These are phyloP conservation scores for Xestobium rufovillosum DNA, from an alignment of 2,888 invertebrate genomes.

Conservation along the genomic window DNA sequence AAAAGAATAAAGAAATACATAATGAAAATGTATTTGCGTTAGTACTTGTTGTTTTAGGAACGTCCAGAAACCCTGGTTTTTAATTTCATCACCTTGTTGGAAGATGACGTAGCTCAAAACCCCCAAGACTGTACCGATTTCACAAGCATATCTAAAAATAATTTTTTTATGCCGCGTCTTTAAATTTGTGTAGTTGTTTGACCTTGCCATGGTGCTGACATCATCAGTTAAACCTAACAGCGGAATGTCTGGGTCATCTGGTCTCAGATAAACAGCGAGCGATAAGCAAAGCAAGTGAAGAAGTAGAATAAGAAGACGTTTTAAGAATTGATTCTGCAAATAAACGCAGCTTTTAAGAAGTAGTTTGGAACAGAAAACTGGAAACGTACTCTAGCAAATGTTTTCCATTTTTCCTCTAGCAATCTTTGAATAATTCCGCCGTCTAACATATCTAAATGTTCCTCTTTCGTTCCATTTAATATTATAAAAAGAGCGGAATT, in stretches of 20 bases:
- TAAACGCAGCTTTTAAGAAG: not conserved
- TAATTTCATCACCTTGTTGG: constrained; percentile 91
- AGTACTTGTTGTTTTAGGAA: constrained; percentile 86
- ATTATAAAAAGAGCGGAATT: constrained; percentile 97
- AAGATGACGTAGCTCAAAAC: constrained; percentile 83
- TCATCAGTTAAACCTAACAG: constrained; percentile 51
- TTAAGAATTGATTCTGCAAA: constrained; percentile 81
- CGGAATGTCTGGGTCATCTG: constrained; percentile 52
- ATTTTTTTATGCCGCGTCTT: too few relatives aligned
- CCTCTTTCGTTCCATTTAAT: constrained; percentile 93
- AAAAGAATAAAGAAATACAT: constrained; percentile 12
- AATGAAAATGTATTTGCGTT: constrained; percentile 26
- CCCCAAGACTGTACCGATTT: constrained; percentile 76
- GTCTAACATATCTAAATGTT: constrained; percentile 97
- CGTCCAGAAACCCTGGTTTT: constrained; percentile 84
- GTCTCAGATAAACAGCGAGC: constrained; percentile 86
- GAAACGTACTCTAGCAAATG: constrained; percentile 77
- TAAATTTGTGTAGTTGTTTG: too few relatives aligned
- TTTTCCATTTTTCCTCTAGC: constrained; percentile 99
- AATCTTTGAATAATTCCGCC: constrained; percentile 96
- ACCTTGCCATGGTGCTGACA: constrained; percentile 43
- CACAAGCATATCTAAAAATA: constrained; percentile 59
- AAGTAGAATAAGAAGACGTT: constrained; percentile 79
- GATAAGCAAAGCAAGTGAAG: constrained; percentile 84
- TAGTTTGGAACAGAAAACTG: constrained; percentile 5